phyloP scores from a whole-genome alignment of 1,140 invertebrate species.

The Oryzaephilus surinamensis region DNA sequence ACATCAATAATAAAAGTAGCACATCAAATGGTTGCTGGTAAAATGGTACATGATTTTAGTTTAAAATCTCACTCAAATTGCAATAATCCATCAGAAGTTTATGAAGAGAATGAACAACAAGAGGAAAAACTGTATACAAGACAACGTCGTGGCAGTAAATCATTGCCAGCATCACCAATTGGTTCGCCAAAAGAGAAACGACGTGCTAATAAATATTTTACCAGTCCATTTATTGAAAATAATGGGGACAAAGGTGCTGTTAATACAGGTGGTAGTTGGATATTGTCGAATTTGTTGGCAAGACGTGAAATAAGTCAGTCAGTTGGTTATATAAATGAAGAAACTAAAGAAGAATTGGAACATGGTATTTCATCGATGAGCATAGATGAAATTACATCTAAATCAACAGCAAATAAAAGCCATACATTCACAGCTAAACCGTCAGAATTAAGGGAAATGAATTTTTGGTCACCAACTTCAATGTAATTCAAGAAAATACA shows the following conservation, averaged over 20 bases:
- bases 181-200: conserved; percentile 46
- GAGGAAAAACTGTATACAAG: too few species aligned
- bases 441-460: conserved; percentile 66
- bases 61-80: conserved; percentile 25
- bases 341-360: conserved; percentile 30
- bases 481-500: too few species aligned
- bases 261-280: conserved; percentile 42
- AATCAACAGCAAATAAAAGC: conserved; percentile 15
- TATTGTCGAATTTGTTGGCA: conserved; percentile 41
- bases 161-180: conserved; percentile 55
- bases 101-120: too few species aligned
- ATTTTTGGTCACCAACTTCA: conserved; percentile 72
- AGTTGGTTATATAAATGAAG: conserved; percentile 37
- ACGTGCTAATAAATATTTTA: conserved; percentile 42
- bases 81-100: conserved; percentile 22
- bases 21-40: conserved; percentile 54
- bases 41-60: conserved; percentile 29
- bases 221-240: conserved; percentile 33
- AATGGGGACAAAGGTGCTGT: conserved; percentile 38
- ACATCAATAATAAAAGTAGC: conserved; percentile 61
- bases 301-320: conserved; percentile 37
- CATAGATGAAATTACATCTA: conserved; percentile 12
- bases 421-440: conserved; percentile 48
- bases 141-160: conserved; percentile 51
- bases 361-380: conserved; percentile 19